Evolutionary conservation across 2,888 invertebrate genomes (phyloP), one percentile per base, ranked within the genome.

Genomic region (Kryphioiulus occultus): DNA sequence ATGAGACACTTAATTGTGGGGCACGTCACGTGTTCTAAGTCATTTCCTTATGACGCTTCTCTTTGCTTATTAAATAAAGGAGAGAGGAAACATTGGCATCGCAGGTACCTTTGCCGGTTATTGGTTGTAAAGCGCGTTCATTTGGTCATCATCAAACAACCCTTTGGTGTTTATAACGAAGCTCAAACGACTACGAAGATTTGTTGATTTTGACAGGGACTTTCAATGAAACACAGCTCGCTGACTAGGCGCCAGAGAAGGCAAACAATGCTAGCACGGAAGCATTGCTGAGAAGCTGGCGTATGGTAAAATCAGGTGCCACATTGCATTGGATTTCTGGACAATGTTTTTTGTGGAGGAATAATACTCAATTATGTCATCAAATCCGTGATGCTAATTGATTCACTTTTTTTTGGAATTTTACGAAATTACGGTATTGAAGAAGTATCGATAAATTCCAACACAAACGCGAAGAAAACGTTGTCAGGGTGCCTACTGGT

Each of bases 261-360:
- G 68, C 68, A 68, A 68, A 68, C 68, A 68, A 68, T 68, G 68
- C 68, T 26, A 68, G 26, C 68, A 68, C 26, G 68, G 68, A 68
- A 68, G 68, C 26, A 1, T 26, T 26, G 68, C 68, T 68, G 68
- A 26, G 10, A 26, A 26, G 68, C 68, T 26, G 10, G 44, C 44
- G 9, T 44, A 12, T n/a, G n/a, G n/a, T n/a, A n/a, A n/a, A n/a
- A n/a, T n/a, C n/a, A n/a, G n/a, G n/a, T n/a, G n/a, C n/a, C n/a
- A n/a, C n/a, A n/a, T n/a, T n/a, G n/a, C n/a, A n/a, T n/a, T n/a
- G n/a, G n/a, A n/a, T n/a, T n/a, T n/a, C n/a, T n/a, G n/a, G n/a
- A n/a, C n/a, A n/a, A n/a, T n/a, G n/a, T n/a, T n/a, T n/a, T n/a
- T n/a, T n/a, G n/a, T n/a, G n/a, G n/a, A n/a, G n/a, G n/a, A n/a